phyloP scores from a whole-genome alignment of 2,113 vertebrate species.

The Malurus cyaneus region DNA sequence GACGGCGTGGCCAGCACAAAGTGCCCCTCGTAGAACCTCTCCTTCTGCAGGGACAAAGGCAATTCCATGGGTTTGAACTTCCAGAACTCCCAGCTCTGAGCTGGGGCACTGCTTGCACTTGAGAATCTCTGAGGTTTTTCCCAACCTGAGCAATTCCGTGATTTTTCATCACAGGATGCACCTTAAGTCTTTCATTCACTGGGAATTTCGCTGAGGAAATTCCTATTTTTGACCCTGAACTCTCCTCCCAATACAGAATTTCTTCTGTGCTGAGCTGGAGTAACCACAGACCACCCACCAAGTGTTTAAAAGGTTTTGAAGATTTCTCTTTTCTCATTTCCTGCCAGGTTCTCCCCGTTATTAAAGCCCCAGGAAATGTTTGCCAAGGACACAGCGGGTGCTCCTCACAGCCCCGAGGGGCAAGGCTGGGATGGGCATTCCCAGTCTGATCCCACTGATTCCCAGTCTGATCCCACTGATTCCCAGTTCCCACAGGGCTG shows the following conservation, averaged over 20 bases:
- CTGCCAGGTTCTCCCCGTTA: neutral
- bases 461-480: too few species aligned
- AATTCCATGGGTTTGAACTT: neutral
- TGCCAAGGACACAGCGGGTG: neutral
- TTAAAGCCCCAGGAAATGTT: neutral
- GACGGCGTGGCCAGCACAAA: conserved; percentile 87
- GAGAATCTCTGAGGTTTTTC: neutral
- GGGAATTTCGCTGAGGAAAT: neutral
- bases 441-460: neutral
- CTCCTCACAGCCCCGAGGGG: neutral
- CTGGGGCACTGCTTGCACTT: neutral
- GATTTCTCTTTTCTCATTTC: neutral
- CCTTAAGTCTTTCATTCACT: neutral
- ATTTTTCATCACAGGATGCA: neutral
- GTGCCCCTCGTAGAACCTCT: conserved; percentile 89
- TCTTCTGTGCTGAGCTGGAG: neutral
- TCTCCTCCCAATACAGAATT: neutral
- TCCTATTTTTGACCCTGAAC: neutral
- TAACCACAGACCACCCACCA: neutral
- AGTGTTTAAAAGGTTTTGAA: neutral
- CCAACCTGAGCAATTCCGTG: neutral
- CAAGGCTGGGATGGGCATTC: neutral
- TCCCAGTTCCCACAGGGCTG: too few species aligned
- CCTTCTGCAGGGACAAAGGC: conserved; percentile 80
- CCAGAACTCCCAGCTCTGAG: neutral